Conservation (phyloP, 53 echinoderm and acorn worm genomes). For the Apostichopus leukothele region DNA sequence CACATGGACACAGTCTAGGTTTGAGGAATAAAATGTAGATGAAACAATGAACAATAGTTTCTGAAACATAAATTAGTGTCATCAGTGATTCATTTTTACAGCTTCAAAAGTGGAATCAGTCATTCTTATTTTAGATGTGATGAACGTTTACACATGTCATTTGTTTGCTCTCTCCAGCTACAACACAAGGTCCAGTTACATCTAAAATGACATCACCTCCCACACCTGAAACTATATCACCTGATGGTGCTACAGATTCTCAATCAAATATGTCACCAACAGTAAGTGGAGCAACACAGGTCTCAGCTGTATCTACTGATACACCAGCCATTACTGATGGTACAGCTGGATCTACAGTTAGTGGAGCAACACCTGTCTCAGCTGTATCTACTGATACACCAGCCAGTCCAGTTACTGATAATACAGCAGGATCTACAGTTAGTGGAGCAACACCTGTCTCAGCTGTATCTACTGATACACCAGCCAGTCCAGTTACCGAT, state of each 20-base stretch:
- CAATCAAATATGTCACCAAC: neutral
- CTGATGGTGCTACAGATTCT: neutral
- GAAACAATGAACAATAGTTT: no score
- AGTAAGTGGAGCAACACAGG: neutral
- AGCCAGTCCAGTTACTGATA: conserved; percentile 8
- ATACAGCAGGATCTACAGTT: conserved; percentile 11
- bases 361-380: conserved; percentile 17
- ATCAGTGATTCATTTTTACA: no score
- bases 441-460: conserved; percentile 20
- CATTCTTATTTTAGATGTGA: no score
- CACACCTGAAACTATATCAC: neutral
- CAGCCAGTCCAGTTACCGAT: conserved; percentile 14
- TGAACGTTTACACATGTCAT: no score
- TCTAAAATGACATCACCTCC: neutral
- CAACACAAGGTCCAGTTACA: neutral
- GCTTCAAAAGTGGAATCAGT: no score
- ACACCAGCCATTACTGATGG: conserved; percentile 1
- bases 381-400: conserved; percentile 1
- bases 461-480: neutral
- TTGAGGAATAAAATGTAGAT: no score
- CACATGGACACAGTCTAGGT: no score
- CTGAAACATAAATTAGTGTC: no score
- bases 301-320: neutral
- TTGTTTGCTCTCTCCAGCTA: neutral
- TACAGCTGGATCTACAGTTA: neutral